These are phyloP conservation scores for Clistopyga incitator DNA, from an alignment of 2,888 invertebrate species.

Conservation along the genomic window DNA sequence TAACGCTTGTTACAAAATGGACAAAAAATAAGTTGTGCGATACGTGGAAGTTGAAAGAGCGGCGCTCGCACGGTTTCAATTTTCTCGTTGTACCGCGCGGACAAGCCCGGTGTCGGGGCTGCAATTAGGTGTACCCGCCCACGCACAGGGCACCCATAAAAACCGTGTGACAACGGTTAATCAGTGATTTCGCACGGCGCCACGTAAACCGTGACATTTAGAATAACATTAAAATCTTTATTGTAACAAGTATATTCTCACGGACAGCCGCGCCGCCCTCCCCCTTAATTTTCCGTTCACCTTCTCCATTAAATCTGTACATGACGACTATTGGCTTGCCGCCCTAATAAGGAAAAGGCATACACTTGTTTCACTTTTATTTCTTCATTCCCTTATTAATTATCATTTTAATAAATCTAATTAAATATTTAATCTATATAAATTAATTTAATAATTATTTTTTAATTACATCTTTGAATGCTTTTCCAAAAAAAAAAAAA, in stretches of 20 bases:
- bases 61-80: conserved; percentile 64
- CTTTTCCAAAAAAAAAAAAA: no score
- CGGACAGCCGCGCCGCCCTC: background rate
- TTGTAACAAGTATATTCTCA: background rate
- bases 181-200: conserved; percentile 58
- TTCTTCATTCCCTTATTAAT: no score
- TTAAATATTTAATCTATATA: no score
- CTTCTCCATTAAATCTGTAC: background rate
- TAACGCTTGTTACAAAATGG: conserved; percentile 56
- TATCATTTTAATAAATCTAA: no score
- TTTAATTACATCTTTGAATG: no score
- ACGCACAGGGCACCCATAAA: conserved; percentile 43
- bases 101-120: conserved; percentile 52
- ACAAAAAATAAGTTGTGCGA: background rate
- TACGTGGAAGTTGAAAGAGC: conserved; percentile 40
- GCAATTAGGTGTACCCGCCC: conserved; percentile 60
- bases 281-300: background rate
- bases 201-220: conserved; percentile 44
- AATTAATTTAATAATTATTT: no score
- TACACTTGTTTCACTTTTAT: no score
- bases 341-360: no score
- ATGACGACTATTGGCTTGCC: background rate
- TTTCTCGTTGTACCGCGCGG: conserved; percentile 36
- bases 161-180: conserved; percentile 65
- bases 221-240: conserved; percentile 32